phyloP scores from a whole-genome alignment of 2,888 invertebrate genomes.

The Lasioglossum malachurum region DNA sequence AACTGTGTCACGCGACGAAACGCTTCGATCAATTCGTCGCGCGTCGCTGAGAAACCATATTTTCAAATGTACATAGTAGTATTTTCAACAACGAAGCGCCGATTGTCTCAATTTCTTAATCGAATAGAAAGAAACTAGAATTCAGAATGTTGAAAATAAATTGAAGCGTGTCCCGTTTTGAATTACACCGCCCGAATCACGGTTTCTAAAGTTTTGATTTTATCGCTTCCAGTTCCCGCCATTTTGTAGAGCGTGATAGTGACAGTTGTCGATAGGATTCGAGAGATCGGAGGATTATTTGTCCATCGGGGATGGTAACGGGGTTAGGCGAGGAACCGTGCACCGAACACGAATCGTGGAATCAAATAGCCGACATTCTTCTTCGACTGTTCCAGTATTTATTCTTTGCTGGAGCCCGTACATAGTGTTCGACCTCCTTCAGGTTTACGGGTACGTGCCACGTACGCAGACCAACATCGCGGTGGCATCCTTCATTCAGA shows the following conservation, averaged over 20 bases:
- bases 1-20: neutral
- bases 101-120: too few relatives aligned
- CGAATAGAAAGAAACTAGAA: neutral
- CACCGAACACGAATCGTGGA: neutral
- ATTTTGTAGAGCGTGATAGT: neutral
- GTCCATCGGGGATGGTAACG: neutral
- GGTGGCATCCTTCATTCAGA: slow-evolving; percentile 95
- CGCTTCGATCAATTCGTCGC: neutral
- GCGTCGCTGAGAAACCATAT: neutral
- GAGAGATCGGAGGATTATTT: neutral
- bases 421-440: slow-evolving; percentile 95
- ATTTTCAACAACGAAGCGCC: too few relatives aligned
- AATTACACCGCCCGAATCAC: neutral
- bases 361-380: slow-evolving; percentile 2
- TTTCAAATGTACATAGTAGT: too few relatives aligned
- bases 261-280: neutral
- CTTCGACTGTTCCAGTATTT: slow-evolving; percentile 89
- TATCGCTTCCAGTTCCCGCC: neutral
- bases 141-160: neutral
- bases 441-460: slow-evolving; percentile 94
- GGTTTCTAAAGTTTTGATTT: neutral
- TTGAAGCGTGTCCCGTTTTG: neutral
- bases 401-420: slow-evolving; percentile 98
- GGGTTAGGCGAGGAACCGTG: neutral
- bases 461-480: slow-evolving; percentile 92